These are phyloP conservation scores for Drosophila mojavensis DNA, from an alignment of 1,140 invertebrate genomes.

Conservation along the genomic window DNA sequence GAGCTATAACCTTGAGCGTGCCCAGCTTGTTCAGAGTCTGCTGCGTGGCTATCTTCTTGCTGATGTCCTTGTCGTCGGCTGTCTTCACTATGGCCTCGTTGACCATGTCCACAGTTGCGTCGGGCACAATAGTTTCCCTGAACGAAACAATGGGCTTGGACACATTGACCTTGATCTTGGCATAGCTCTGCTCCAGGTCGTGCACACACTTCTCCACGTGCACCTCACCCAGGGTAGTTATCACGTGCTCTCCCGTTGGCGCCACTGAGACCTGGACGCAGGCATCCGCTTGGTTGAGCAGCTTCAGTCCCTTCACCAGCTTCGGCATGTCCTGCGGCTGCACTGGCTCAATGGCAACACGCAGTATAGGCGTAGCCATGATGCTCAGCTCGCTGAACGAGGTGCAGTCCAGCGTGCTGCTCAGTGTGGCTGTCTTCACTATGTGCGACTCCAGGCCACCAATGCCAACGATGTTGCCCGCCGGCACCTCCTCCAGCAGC, in stretches of 20 bases:
- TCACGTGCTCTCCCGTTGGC: conserved; percentile 97
- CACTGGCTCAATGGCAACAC: conserved; percentile 97
- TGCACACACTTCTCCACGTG: conserved; percentile 97
- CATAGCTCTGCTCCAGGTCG: conserved; percentile 92
- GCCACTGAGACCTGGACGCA: conserved; percentile 95
- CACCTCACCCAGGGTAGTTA: conserved; percentile 98
- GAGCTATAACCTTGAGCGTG: conserved; percentile 90
- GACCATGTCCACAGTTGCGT: conserved; percentile 94
- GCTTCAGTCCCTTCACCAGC: conserved; percentile 88
- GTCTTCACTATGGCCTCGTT: conserved; percentile 92
- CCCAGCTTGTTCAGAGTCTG: conserved; percentile 90
- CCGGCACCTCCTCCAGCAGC: conserved; percentile 90
- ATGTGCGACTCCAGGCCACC: conserved; percentile 94
- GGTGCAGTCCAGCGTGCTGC: conserved; percentile 92
- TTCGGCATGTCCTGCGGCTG: conserved; percentile 92
- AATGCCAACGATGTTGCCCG: conserved; percentile 96
- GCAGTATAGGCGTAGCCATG: conserved; percentile 93
- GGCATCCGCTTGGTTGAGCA: conserved; percentile 89
- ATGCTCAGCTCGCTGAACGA: conserved; percentile 94
- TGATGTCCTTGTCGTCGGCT: conserved; percentile 85
- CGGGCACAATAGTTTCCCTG: conserved; percentile 94
- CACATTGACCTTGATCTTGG: conserved; percentile 94
- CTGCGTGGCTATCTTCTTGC: conserved; percentile 86
- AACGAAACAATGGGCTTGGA: conserved; percentile 98
- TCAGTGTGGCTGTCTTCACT: conserved; percentile 96